Evolutionary conservation across 2,113 vertebrate species (phyloP).

Genomic region (Sander vitreus): DNA sequence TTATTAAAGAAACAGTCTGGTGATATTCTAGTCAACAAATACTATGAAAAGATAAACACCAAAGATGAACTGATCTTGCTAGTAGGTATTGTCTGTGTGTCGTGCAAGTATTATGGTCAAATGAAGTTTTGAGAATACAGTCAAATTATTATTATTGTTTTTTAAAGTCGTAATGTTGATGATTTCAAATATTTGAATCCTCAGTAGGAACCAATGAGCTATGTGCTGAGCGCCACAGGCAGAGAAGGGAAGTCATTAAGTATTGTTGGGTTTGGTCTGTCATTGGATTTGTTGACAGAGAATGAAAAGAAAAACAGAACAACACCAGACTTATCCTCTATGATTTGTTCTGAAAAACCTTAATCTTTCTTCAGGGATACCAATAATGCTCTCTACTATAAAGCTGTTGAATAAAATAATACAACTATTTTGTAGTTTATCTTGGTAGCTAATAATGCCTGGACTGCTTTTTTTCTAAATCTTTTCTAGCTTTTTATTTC

Average conservation of each 20-base stretch:
- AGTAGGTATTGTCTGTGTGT: neutral
- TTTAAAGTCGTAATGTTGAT: neutral
- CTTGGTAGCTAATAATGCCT: neutral
- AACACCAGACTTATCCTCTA: neutral
- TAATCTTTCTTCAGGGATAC: neutral
- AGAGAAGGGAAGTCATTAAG: neutral
- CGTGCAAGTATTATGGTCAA: neutral
- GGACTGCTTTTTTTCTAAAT: neutral
- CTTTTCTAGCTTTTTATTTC: neutral
- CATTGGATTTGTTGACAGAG: neutral
- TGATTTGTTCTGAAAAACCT: neutral
- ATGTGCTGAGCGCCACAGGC: neutral
- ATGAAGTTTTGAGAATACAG: neutral
- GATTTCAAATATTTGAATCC: neutral
- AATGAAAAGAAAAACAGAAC: neutral
- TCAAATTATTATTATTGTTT: neutral
- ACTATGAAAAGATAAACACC: neutral
- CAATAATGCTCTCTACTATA: neutral
- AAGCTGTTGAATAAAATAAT: neutral
- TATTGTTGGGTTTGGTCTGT: neutral
- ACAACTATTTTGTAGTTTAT: neutral
- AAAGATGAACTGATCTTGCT: neutral
- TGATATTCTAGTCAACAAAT: neutral
- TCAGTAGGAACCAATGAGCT: constrained; percentile 1
- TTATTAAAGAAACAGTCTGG: neutral